Conservation (phyloP, 1,140 invertebrate genomes). For the Conus ventricosus region DNA sequence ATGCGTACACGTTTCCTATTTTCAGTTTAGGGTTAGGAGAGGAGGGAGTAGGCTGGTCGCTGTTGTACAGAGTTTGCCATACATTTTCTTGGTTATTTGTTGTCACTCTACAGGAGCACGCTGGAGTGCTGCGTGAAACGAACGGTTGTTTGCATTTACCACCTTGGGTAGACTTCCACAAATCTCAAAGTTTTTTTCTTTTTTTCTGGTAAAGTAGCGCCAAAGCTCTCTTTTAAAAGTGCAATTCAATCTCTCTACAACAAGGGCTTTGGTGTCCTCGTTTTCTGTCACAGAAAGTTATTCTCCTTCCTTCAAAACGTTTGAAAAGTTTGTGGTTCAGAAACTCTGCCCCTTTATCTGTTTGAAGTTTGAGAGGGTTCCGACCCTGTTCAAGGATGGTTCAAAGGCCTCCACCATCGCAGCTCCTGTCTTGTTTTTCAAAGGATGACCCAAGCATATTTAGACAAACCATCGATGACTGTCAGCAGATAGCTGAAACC, state of each 20-base stretch:
- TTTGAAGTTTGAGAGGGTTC: slow-evolving; percentile 31
- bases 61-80: slow-evolving; percentile 15
- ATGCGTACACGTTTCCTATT: background rate
- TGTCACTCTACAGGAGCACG: too few species aligned
- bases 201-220: slow-evolving; percentile 72
- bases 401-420: slow-evolving; percentile 52
- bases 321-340: slow-evolving; percentile 35
- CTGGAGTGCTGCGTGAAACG: slow-evolving; percentile 70
- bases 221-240: slow-evolving; percentile 76
- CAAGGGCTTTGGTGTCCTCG: slow-evolving; percentile 73
- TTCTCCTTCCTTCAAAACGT: slow-evolving; percentile 27
- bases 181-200: too few species aligned
- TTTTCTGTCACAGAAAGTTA: slow-evolving; percentile 46
- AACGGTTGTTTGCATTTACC: slow-evolving; percentile 73
- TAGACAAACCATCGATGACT: slow-evolving; percentile 75
- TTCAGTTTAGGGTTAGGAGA: background rate
- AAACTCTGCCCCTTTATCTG: slow-evolving; percentile 40
- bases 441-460: slow-evolving; percentile 73
- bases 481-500: slow-evolving; percentile 74
- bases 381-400: slow-evolving; percentile 49
- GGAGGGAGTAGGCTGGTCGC: background rate
- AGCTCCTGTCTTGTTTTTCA: slow-evolving; percentile 75
- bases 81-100: slow-evolving; percentile 13
- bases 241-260: slow-evolving; percentile 75
- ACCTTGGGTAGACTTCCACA: slow-evolving; percentile 63